Evolutionary conservation across 2,113 vertebrate genomes (phyloP).

Genomic region (Zingel zingel): DNA sequence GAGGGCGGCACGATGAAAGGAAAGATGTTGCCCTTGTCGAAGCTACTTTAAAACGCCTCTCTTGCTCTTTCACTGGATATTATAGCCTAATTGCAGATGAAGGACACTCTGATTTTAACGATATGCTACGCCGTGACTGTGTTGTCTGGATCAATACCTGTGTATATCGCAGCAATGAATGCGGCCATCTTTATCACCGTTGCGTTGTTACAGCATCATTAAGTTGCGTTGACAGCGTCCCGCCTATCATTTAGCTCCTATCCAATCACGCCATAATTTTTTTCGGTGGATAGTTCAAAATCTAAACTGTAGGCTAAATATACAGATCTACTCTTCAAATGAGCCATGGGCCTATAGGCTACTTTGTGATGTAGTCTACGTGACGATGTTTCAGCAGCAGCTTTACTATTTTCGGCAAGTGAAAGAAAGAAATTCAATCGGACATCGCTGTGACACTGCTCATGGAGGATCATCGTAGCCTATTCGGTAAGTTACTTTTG

Average conservation of each 20-base stretch:
- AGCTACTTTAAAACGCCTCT: background rate
- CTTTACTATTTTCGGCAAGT: background rate
- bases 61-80: background rate
- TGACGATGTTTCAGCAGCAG: background rate
- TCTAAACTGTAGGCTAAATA: background rate
- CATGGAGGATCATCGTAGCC: constrained; percentile 1
- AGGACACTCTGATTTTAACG: background rate
- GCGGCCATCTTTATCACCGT: background rate
- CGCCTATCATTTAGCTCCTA: constrained; percentile 38
- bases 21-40: background rate
- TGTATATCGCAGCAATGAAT: background rate
- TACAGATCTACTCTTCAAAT: constrained; percentile 31
- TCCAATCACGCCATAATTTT: constrained; percentile 55
- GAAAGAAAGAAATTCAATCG: background rate
- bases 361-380: background rate
- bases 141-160: background rate
- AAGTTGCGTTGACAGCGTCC: constrained; percentile 35
- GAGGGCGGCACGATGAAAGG: constrained; percentile 17
- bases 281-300: constrained; percentile 44
- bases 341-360: background rate
- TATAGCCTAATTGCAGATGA: background rate
- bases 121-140: too few species aligned
- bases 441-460: background rate
- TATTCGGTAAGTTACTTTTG: background rate
- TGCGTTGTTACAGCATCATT: background rate